These are phyloP conservation scores for Acanthosepion pharaonis DNA, from an alignment of 2,888 invertebrate species.

Conservation along the genomic window DNA sequence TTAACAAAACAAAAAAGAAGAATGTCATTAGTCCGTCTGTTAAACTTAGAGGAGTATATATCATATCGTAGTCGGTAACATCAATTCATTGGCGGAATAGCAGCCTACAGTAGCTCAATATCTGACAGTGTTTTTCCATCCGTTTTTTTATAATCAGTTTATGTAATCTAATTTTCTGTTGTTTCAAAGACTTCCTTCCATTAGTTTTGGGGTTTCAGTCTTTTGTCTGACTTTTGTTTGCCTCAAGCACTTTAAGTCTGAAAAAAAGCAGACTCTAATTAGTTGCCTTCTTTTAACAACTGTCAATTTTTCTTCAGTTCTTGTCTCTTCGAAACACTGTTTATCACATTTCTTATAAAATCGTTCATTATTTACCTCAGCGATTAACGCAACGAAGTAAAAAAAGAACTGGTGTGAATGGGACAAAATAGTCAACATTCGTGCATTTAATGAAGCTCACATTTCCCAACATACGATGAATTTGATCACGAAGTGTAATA, in stretches of 20 bases:
- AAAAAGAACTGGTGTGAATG: no score
- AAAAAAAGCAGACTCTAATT: neutral
- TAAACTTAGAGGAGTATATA: neutral
- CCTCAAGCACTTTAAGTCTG: neutral
- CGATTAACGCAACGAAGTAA: no score
- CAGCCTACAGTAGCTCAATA: neutral
- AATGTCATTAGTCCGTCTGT: neutral
- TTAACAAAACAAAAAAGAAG: neutral
- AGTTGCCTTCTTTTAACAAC: no score
- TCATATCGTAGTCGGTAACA: neutral
- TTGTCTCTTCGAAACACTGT: no score
- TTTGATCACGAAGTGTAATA: no score
- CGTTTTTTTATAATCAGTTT: neutral
- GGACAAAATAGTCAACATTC: no score
- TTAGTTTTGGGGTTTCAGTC: neutral
- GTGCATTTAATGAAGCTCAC: no score
- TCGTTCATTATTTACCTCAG: no score
- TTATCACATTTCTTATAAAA: no score
- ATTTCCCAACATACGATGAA: no score
- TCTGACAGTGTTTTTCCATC: neutral
- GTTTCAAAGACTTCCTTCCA: neutral
- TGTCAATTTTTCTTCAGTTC: no score
- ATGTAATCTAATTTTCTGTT: neutral
- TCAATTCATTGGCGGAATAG: neutral
- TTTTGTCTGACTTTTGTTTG: neutral